Percentiles rank a stretch among this genome's conserved stretches.
Evolutionary conservation across 2,888 invertebrate species (phyloP).

Genomic region (Synergus laeviventris): DNA sequence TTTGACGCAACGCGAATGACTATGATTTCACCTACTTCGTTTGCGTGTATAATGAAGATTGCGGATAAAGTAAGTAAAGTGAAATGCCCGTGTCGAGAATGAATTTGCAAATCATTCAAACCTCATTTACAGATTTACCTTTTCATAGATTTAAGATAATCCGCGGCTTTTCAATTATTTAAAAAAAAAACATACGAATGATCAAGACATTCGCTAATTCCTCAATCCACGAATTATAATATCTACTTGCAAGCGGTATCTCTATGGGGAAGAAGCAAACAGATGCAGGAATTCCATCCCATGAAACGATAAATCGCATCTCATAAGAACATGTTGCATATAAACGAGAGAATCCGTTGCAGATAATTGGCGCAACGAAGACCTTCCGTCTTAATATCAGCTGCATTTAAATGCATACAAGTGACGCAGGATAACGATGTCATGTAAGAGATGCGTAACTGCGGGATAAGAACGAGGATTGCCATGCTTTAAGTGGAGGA

Average conservation of each 20-base stretch:
- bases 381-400: conserved; percentile 3
- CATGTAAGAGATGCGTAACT: neutral
- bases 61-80: conserved; percentile 57
- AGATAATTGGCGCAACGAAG: conserved; percentile 8
- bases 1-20: conserved; percentile 39
- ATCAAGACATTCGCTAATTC: neutral
- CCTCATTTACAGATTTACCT: neutral
- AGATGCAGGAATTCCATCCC: neutral
- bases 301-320: neutral
- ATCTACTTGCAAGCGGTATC: neutral
- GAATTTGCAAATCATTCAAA: neutral
- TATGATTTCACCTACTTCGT: conserved; percentile 47
- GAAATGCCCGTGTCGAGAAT: conserved; percentile 44
- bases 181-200: neutral
- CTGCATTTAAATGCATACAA: conserved; percentile 2
- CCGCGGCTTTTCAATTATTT: too few species aligned
- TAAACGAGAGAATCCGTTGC: conserved; percentile 7
- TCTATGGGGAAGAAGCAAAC: neutral
- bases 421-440: neutral
- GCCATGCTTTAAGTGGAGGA: neutral
- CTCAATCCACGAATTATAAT: neutral
- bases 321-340: neutral
- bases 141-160: too few species aligned
- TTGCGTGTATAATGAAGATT: conserved; percentile 52
- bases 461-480: neutral